These are phyloP conservation scores for Cryptoprocta ferox DNA, from an alignment of 2,797 vertebrate species.

Conservation along the genomic window DNA sequence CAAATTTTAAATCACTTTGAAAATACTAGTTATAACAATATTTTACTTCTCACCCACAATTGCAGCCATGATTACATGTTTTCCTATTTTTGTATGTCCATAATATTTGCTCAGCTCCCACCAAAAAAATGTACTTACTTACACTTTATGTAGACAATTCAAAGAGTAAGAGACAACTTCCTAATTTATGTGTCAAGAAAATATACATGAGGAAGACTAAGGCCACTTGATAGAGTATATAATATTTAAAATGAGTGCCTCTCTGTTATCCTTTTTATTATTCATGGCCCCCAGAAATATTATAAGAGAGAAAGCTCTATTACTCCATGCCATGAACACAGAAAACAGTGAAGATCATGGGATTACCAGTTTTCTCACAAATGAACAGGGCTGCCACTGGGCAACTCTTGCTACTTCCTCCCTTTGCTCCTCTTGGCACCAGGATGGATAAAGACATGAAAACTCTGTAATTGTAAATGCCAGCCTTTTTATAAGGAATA, in stretches of 20 bases:
- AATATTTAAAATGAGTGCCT: neutral
- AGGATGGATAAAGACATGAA: neutral
- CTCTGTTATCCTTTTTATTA: neutral
- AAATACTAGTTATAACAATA: conserved; percentile 24
- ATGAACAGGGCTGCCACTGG: neutral
- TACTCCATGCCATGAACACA: neutral
- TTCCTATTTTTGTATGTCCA: neutral
- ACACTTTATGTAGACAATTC: neutral
- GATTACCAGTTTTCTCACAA: neutral
- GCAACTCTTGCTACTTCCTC: neutral
- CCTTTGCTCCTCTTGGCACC: neutral
- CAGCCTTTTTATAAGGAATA: neutral
- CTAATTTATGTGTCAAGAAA: conserved; percentile 42
- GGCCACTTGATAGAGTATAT: neutral
- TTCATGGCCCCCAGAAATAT: neutral
- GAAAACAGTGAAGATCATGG: neutral
- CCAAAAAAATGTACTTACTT: neutral
- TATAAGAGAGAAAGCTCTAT: neutral
- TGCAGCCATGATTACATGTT: neutral
- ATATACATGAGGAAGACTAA: neutral
- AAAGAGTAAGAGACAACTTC: neutral
- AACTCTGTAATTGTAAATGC: neutral
- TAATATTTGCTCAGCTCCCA: conserved; percentile 13
- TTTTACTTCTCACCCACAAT: neutral
- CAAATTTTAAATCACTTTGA: conserved; percentile 17